Base-by-base conservation (phyloP, 2,888 invertebrate genomes). In the Tortricodes alternella region DNA sequence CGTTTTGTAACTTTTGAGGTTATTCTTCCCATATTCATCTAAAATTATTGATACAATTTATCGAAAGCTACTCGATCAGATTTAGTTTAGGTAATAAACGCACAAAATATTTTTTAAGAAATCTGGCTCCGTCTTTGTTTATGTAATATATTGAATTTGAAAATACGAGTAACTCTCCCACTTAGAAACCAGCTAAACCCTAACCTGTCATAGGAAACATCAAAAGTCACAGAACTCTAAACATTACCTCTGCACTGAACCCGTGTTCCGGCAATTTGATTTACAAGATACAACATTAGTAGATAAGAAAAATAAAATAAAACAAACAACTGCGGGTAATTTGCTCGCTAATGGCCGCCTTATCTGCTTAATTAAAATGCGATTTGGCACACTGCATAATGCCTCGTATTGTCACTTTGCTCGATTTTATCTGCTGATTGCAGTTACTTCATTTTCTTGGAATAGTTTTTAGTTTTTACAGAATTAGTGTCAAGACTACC, bases 311-410 rank as follows among this genome's bases (percentile, higher is more conserved):
- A 81, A 83, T 78, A 78, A 81, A 82, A 83, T 82, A 84, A 85
- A 85, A 83, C 81, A 81, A 82, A 85, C 78, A 75, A 73, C 74
- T 76, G 66, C 67, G 78, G 77, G 83, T 78, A 89, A 89, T 88
- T 87, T 86, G 78, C 85, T 74, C 76, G 80, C 85, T 86, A 89
- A 89, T 85, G 86, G 76, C 77, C 59, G 65, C 70, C 83, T 85
- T 88, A 87, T 88, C 87, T 83, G 60, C 58, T 80, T 88, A 89
- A 89, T 89, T 89, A 89, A 89, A 89, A 88, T 80, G 79, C 87
- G 82, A 89, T 89, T 89, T 89, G 80, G 87, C 84, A 83, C 83
- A 34, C 51, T 44, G 51, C 52, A 29, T 43, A 35, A 9, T 44
- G 27, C 46, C 39, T 34, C 43, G 23, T 78, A 81, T 81, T 85